Base-by-base conservation (phyloP, 2,113 vertebrate genomes). In the Lethenteron camtschaticum region DNA sequence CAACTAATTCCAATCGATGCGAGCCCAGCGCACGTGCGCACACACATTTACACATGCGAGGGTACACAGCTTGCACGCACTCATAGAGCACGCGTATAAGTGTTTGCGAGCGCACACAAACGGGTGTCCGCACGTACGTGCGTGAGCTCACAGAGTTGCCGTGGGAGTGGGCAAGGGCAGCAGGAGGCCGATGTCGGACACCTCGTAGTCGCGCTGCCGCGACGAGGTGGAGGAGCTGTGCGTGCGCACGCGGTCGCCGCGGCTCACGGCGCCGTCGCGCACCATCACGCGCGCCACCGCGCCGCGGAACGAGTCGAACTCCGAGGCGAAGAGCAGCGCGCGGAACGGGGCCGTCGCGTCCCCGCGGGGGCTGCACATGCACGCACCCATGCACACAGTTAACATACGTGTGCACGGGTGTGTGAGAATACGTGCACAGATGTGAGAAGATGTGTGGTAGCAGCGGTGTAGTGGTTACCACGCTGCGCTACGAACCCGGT, bases 321-420 rank as follows among this genome's bases (percentile, higher is more conserved):
- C 63, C 63, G 63, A 66, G 63, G n/a, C 63, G 10, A 66, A 66
- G 63, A 66, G 63, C 63, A 66, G 63, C n/a, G 63, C 63, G 63
- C 63, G 20, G 10, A 66, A 20, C 9, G 63, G 63, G 41, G 41
- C 41, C 6, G 41, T 41, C 41, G 41, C 41, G 41, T 41, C 41
- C 41, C 41, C 41, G 41, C 41, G 41, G 41, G 41, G 41, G 41
- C 41, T 41, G 41, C 41, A 41, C 41, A 41, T 41, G 41, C 41
- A 41, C 41, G 41, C 6, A 41, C 41, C 41, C 41, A 41, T 41
- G 41, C 41, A 41, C 41, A 7, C 41, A 41, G 41, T 41, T 41
- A 41, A 41, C 6, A 41, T 41, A 41, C 41, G 41, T 41, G 41
- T 41, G 41, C 41, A 41, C 41, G 6, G 41, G 41, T 41, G 41